phyloP scores from a whole-genome alignment of 2,113 vertebrate genomes.

The Triplophysa siluroides region DNA sequence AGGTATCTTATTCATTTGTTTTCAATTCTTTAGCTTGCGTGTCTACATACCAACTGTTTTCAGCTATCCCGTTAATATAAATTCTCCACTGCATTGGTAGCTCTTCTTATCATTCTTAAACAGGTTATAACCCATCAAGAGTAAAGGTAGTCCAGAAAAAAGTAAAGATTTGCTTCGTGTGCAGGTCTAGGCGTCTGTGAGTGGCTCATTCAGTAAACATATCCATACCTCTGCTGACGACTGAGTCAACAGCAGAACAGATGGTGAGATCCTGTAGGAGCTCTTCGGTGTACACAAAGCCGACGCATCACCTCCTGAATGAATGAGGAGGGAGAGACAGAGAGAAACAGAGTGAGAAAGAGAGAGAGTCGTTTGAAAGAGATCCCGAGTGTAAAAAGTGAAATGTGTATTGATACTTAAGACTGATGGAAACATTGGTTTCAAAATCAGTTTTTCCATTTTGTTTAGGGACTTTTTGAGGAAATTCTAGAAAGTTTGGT shows the following conservation, averaged over 20 bases:
- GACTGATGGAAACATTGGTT: neutral
- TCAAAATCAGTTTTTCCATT: no score
- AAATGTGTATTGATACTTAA: neutral
- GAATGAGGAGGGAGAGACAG: constrained; percentile 12
- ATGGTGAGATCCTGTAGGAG: constrained; percentile 37
- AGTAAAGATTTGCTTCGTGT: constrained; percentile 24
- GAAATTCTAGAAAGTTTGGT: neutral
- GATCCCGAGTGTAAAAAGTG: neutral
- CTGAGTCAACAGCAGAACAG: constrained; percentile 40
- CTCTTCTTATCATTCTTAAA: neutral
- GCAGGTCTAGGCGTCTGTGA: neutral
- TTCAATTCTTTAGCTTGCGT: no score
- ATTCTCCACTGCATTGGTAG: no score
- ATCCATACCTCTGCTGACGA: constrained; percentile 31
- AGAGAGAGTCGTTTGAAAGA: neutral
- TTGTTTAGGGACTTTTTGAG: neutral
- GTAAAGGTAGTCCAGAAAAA: neutral
- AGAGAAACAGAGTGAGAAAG: neutral
- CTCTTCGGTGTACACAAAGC: constrained; percentile 28
- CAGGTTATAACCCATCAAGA: neutral
- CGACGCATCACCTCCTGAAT: constrained; percentile 9
- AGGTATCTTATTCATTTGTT: no score
- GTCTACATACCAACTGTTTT: no score
- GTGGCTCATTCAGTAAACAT: constrained; percentile 25
- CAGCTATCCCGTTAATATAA: no score